Conservation (phyloP, 2,797 vertebrate species). For the Melanotaenia parkinsoni region DNA sequence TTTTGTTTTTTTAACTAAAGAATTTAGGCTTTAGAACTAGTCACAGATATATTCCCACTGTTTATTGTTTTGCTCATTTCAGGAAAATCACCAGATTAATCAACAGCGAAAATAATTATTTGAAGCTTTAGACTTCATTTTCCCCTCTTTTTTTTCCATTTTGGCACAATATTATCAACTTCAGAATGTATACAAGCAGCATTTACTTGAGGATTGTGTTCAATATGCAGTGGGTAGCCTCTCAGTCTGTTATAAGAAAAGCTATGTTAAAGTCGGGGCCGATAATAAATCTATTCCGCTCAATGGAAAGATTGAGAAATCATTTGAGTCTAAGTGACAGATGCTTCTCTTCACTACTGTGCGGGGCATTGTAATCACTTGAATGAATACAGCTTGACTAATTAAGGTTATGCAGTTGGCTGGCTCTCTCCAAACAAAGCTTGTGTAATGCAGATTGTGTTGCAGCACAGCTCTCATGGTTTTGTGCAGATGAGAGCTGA, state of each 20-base stretch:
- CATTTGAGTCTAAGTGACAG: slow-evolving; percentile 77
- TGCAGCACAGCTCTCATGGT: slow-evolving; percentile 51
- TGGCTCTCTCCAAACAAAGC: slow-evolving; percentile 76
- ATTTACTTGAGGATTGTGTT: slow-evolving; percentile 26
- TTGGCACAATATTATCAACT: slow-evolving; percentile 12
- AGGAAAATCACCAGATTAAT: not conserved
- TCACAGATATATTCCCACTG: not conserved
- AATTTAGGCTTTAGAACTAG: not conserved
- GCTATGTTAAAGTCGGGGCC: slow-evolving; percentile 11
- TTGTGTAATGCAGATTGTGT: slow-evolving; percentile 65
- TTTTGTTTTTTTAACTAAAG: not conserved
- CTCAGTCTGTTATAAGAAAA: slow-evolving; percentile 28
- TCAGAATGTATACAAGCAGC: slow-evolving; percentile 16
- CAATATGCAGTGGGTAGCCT: slow-evolving; percentile 12
- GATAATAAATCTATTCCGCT: slow-evolving; percentile 45
- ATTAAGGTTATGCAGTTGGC: slow-evolving; percentile 80
- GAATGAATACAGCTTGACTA: slow-evolving; percentile 80
- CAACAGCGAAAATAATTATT: not conserved
- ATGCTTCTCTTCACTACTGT: slow-evolving; percentile 77
- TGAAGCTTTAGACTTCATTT: not conserved
- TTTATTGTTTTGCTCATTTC: not conserved
- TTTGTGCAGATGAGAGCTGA: slow-evolving; percentile 41
- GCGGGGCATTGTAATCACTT: slow-evolving; percentile 75
- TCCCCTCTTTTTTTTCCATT: not conserved
- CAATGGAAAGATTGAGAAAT: slow-evolving; percentile 73